Evolutionary conservation across 2,888 invertebrate species (phyloP), one percentile per base, ranked within the genome.

Genomic region (Scaptomyza tumidula): DNA sequence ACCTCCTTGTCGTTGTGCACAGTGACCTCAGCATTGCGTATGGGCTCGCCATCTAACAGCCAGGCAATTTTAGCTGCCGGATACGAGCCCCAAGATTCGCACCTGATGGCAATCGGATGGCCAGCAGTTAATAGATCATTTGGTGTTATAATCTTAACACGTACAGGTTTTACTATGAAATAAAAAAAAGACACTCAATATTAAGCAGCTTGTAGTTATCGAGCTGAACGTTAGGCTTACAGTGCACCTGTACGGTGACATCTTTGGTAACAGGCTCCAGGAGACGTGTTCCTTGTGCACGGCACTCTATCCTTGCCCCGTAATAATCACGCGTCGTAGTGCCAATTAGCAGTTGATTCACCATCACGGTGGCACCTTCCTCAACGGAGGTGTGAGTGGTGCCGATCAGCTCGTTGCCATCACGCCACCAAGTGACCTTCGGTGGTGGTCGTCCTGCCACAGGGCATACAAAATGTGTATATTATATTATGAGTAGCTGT

Each of bases 41-140:
- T 94, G 78, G 94, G 93, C 84, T 94, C 94, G 67, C 94, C 95
- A 88, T 96, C 96, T 78, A 97, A 93, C 74, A 96, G 94, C 97
- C 97, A 97, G 86, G 95, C 94, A 67, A 97, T 94, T 91, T 96
- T 96, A 3, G 97, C 97, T 13, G 96, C 95, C 24, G 97, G 97
- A 90, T 95, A 95, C 52, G 97, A 97, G 37, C 97, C 97, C 91
- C 95, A 94, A 43, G 96, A 95, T 86, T 96, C 96, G 91, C 97
- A 97, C 71, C 95, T 94, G 76, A 95, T 94, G 54, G 95, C 95
- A 82, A 96, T 94, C 70, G 96, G 94, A 87, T 95, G 95, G 7
- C 96, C 96, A 7, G 95, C 95, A 74, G 95, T 95, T 62, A 96
- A 94, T 58, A 95, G 93, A 50, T 95, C 95, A 76, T 95, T 95